Evolutionary conservation across 2,113 vertebrate genomes (phyloP), one percentile per base, ranked within the genome.

Genomic region (Eleginops maclovinus): DNA sequence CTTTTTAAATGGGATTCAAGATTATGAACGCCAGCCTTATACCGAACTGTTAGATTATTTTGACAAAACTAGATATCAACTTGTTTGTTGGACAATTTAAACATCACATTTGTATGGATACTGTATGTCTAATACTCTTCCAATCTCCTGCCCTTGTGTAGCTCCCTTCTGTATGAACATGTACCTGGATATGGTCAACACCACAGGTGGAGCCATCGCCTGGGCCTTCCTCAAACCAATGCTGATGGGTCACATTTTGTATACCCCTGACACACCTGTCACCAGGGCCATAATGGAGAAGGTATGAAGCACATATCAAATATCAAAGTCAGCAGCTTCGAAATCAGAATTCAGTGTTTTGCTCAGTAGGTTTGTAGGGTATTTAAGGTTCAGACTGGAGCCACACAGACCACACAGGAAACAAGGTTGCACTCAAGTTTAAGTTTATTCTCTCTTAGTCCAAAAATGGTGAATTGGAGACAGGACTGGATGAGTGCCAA

Each of bases 211-310:
- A 75, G 96, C 96, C 67, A 95, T 97, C 53, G 96, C 96, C 80
- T 99, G 98, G 98, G 96, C 96, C 58, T 97, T 99, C 92, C 93
- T 99, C 60, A 99, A 99, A 85, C 98, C 98, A 13, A 94, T 99
- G 97, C 92, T 99, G 73, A 90, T 99, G 94, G 98, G 98, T 68
- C 91, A 93, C 73, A 96, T 99, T 87, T 94, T 99, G 58, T 99
- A 93, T 81, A 95, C 95, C 10, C 98, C 98, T 8, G 90, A 98
- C 79, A 99, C 95, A 0, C 86, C 92, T 0, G 58, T 89, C 82
- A 99, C 96, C 79, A 91, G 94, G 72, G 94, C 90, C 24, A 96
- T 99, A 82, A 98, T 99, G 93, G 65, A 93, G 83, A 97, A 96
- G 97, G 98, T 99, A 92, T 17, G 12, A 26, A 63, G 9, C 12